These are phyloP conservation scores for Solea solea DNA, from an alignment of 2,113 vertebrate species.

Conservation along the genomic window DNA sequence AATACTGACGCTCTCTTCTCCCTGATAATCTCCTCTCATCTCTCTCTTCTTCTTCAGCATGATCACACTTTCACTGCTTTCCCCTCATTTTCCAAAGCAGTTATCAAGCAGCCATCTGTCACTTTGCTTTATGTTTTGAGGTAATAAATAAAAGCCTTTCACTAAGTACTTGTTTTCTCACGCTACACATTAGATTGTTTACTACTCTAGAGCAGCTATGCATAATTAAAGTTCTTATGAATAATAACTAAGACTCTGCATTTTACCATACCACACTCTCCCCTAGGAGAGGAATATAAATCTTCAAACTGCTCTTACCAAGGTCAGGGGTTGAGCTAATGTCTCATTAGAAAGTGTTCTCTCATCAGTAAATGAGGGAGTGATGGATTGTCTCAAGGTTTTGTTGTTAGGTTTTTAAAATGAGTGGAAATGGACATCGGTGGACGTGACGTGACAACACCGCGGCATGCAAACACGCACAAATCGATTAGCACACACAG, in stretches of 20 bases:
- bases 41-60: constrained; percentile 6
- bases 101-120: constrained; percentile 30
- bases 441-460: not conserved
- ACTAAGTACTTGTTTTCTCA: constrained; percentile 1
- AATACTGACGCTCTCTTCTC: constrained; percentile 16
- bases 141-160: constrained; percentile 24
- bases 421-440: not conserved
- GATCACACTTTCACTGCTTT: constrained; percentile 47
- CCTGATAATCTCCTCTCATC: constrained; percentile 38
- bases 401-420: not conserved
- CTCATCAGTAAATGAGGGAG: constrained; percentile 23
- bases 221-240: constrained; percentile 69
- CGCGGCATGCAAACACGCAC: too few relatives aligned
- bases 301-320: constrained; percentile 44
- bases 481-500: not conserved
- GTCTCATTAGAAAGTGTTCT: constrained; percentile 51
- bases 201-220: constrained; percentile 44
- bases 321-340: constrained; percentile 57
- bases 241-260: constrained; percentile 49
- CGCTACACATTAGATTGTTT: constrained; percentile 40
- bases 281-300: constrained; percentile 41
- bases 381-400: constrained; percentile 34
- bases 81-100: constrained; percentile 38
- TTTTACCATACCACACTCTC: constrained; percentile 24
- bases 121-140: constrained; percentile 4